Evolutionary conservation across 2,113 vertebrate genomes (phyloP).

Genomic region (Crotalus tigris): DNA sequence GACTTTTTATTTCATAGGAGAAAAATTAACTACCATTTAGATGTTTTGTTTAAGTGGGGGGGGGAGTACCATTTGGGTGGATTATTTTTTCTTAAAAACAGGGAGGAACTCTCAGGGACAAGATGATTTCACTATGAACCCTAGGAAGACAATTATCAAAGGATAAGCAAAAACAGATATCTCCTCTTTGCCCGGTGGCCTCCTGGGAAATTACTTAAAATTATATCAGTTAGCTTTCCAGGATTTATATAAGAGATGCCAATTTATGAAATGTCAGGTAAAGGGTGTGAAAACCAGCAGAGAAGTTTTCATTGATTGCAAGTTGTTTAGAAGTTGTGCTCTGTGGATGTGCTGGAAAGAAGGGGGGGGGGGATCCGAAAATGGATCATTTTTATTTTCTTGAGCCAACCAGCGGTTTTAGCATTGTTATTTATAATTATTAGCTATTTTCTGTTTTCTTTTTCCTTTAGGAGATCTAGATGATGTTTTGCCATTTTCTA

Average conservation of each 20-base stretch:
- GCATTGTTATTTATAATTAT: neutral
- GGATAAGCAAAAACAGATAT: neutral
- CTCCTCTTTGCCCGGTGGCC: neutral
- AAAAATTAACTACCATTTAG: slow-evolving; percentile 11
- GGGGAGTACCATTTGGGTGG: slow-evolving; percentile 43
- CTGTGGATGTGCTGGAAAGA: neutral
- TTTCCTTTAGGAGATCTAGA: too few species aligned
- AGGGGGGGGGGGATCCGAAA: neutral
- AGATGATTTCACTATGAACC: slow-evolving; percentile 26
- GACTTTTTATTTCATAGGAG: neutral
- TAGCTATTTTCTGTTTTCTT: neutral
- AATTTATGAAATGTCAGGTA: slow-evolving; percentile 33
- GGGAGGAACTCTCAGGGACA: slow-evolving; percentile 22
- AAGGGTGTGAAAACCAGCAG: neutral
- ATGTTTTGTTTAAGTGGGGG: slow-evolving; percentile 32
- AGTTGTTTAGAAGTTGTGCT: neutral
- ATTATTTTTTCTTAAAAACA: neutral
- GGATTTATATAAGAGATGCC: slow-evolving; percentile 2
- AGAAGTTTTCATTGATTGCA: neutral
- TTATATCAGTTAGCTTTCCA: slow-evolving; percentile 30
- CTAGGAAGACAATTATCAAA: slow-evolving; percentile 29
- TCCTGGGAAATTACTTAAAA: slow-evolving; percentile 39
- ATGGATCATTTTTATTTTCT: neutral
- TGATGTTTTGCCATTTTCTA: too few species aligned
- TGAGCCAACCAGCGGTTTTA: neutral